Percentiles rank a stretch among this genome's conserved stretches.
Conservation (phyloP, 2,888 invertebrate genomes). For the Oegoconia quadripuncta region DNA sequence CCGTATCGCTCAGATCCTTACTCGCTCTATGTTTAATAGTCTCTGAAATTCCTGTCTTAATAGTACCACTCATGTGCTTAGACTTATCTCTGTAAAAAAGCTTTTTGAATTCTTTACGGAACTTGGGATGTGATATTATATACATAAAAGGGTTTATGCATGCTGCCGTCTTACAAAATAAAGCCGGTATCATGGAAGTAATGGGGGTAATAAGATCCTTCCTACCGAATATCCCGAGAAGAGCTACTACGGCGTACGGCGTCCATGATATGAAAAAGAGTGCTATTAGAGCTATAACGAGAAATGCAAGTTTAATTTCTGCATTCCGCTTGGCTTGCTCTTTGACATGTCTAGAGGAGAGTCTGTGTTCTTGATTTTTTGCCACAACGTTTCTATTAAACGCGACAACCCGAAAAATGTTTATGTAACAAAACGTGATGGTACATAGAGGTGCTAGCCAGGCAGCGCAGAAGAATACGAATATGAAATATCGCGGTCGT, state of each 20-base stretch:
- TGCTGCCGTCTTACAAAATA: constrained; percentile 89
- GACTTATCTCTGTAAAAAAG: constrained; percentile 61
- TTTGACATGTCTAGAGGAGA: constrained; percentile 78
- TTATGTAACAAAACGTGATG: constrained; percentile 86
- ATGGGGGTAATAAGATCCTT: constrained; percentile 83
- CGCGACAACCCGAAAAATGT: constrained; percentile 83
- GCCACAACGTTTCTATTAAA: constrained; percentile 65
- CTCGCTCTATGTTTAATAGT: constrained; percentile 57
- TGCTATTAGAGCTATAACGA: constrained; percentile 84
- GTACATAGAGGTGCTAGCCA: constrained; percentile 86
- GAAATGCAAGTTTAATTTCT: constrained; percentile 84
- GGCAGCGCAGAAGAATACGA: constrained; percentile 86
- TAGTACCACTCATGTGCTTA: constrained; percentile 55
- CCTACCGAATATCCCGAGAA: constrained; percentile 84
- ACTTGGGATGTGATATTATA: constrained; percentile 88
- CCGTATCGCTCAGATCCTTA: constrained; percentile 66
- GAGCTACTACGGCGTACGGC: constrained; percentile 87
- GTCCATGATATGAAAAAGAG: constrained; percentile 91
- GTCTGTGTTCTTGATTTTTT: constrained; percentile 64
- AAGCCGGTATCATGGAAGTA: constrained; percentile 86
- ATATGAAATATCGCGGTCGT: constrained; percentile 83
- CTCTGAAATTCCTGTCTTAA: constrained; percentile 53
- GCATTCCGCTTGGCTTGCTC: constrained; percentile 83
- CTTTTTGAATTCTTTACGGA: constrained; percentile 80
- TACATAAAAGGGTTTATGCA: constrained; percentile 90